A percentile compares a stretch with the other conserved stretches of the same genome.
Evolutionary conservation across 2,113 vertebrate species (phyloP).

Genomic region (Apteryx owenii): DNA sequence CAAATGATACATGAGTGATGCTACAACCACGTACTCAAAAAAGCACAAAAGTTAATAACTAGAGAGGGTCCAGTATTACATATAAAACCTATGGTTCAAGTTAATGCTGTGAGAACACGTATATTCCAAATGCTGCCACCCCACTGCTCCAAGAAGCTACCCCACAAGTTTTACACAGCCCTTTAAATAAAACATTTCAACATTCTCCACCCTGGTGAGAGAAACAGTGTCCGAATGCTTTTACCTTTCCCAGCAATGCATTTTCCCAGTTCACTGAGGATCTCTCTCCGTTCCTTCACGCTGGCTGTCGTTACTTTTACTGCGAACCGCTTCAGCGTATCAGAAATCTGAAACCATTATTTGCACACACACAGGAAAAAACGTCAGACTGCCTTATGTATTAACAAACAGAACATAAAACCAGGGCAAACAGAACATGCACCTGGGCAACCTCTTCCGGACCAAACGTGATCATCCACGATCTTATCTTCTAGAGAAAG

Average conservation of each 20-base stretch:
- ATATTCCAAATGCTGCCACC: rapidly evolving
- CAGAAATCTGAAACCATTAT: constrained; percentile 83
- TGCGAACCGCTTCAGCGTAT: constrained; percentile 95
- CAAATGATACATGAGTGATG: neutral
- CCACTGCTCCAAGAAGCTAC: no score
- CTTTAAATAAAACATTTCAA: neutral
- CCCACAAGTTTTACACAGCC: neutral
- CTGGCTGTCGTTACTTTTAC: constrained; percentile 94
- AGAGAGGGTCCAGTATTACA: neutral
- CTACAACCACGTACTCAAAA: neutral
- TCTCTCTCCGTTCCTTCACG: constrained; percentile 91
- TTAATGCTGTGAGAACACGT: neutral
- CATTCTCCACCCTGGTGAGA: neutral
- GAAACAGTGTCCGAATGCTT: neutral
- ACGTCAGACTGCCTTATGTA: neutral
- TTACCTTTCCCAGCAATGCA: constrained; percentile 91
- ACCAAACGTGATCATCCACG: rapidly evolving
- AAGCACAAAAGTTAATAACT: neutral
- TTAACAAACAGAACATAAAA: neutral
- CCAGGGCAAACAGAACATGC: neutral
- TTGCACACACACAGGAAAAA: neutral
- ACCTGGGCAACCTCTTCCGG: rapidly evolving
- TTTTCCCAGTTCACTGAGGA: constrained; percentile 87
- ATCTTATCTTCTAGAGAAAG: neutral
- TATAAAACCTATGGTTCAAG: rapidly evolving